These are phyloP conservation scores for Acleris literana DNA, from an alignment of 2,888 invertebrate genomes.

Conservation along the genomic window DNA sequence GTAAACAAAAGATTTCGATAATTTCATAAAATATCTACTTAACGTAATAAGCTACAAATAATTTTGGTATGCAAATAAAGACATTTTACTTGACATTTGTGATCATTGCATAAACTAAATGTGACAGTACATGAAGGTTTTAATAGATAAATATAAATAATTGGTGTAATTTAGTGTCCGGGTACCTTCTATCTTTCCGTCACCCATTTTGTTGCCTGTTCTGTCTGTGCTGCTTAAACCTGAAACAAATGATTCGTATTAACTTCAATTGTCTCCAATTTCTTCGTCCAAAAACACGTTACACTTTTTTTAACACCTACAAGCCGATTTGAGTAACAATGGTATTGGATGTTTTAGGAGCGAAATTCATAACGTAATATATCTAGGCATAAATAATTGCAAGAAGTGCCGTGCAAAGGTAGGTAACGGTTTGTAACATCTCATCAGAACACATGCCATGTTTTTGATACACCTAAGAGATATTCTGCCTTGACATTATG, in stretches of 20 bases:
- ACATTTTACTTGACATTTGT: slow-evolving; percentile 11
- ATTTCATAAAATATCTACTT: background rate
- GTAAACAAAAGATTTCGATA: slow-evolving; percentile 43
- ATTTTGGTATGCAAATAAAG: background rate
- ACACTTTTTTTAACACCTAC: too few species aligned
- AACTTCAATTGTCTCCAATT: background rate
- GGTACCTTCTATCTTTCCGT: slow-evolving; percentile 56
- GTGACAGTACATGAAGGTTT: background rate
- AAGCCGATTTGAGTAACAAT: too few species aligned
- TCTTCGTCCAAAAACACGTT: too few species aligned
- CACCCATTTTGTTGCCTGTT: slow-evolving; percentile 48
- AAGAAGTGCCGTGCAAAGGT: background rate
- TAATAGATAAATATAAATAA: background rate
- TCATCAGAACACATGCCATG: background rate
- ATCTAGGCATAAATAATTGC: too few species aligned
- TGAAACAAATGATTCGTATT: slow-evolving; percentile 18
- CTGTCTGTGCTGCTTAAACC: slow-evolving; percentile 15
- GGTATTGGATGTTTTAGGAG: too few species aligned
- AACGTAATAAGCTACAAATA: background rate
- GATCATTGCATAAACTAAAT: background rate
- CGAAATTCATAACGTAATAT: too few species aligned
- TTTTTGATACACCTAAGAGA: slow-evolving; percentile 5
- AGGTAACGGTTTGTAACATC: slow-evolving; percentile 4
- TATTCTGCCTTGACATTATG: slow-evolving; percentile 25
- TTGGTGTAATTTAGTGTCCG: background rate